Conservation (phyloP, 2,113 vertebrate genomes). For the Tricholaema leucomelas region DNA sequence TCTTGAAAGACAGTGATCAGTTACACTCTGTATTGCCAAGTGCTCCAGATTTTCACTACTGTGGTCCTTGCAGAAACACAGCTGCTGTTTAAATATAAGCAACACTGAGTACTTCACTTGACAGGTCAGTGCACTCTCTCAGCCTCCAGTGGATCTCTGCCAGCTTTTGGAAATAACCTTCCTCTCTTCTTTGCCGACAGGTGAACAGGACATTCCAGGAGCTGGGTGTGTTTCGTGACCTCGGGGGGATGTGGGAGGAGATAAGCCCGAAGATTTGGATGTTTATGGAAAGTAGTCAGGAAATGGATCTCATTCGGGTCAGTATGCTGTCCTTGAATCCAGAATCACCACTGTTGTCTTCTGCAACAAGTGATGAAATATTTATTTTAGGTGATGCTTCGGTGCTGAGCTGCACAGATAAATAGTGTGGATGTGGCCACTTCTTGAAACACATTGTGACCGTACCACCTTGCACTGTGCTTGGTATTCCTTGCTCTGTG, state of each 20-base stretch:
- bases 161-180: conserved; percentile 6
- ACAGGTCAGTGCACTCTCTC: neutral
- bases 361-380: neutral
- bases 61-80: neutral
- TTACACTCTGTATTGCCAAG: neutral
- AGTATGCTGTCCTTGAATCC: conserved; percentile 39
- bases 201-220: conserved; percentile 98
- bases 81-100: neutral
- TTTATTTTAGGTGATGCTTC: neutral
- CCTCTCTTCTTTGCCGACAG: conserved; percentile 66
- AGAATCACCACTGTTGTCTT: neutral
- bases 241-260: conserved; percentile 95
- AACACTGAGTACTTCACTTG: neutral
- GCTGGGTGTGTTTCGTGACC: conserved; percentile 89
- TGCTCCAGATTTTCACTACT: neutral
- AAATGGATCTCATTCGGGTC: conserved; percentile 92
- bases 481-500: neutral
- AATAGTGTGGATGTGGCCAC: neutral
- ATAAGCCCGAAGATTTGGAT: conserved; percentile 89
- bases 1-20: neutral
- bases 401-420: neutral
- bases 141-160: neutral
- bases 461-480: neutral
- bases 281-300: conserved; percentile 91
- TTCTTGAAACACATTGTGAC: neutral